phyloP scores from a whole-genome alignment of 2,113 vertebrate species.

The Otolemur garnettii region DNA sequence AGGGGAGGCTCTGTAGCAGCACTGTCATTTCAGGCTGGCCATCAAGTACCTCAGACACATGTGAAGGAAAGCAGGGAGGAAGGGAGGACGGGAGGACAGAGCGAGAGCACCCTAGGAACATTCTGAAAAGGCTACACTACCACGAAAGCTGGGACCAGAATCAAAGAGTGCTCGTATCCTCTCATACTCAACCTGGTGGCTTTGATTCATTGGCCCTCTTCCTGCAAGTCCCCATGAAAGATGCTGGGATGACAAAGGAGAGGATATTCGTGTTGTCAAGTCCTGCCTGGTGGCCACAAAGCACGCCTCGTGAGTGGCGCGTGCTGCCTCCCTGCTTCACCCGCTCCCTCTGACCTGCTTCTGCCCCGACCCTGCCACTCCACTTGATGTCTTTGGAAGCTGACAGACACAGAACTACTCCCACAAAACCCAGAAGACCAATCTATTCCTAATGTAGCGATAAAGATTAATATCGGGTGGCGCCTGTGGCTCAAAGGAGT shows the following conservation, averaged over 20 bases:
- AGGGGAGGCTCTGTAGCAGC: neutral
- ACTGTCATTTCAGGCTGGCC: neutral
- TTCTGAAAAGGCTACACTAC: neutral
- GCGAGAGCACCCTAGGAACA: neutral
- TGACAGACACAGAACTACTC: slow-evolving; percentile 48
- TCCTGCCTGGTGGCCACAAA: neutral
- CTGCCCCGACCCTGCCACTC: neutral
- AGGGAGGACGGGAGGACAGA: too few relatives aligned
- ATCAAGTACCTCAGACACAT: neutral
- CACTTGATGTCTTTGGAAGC: neutral
- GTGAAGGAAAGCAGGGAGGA: neutral
- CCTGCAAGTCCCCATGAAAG: neutral
- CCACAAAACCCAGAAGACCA: slow-evolving; percentile 55
- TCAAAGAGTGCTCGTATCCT: neutral
- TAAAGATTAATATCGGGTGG: neutral
- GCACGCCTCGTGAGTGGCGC: neutral
- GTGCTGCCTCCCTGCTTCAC: rapidly evolving
- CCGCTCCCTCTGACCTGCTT: too few relatives aligned
- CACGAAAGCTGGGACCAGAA: neutral
- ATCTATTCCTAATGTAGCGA: slow-evolving; percentile 12
- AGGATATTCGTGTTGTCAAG: neutral
- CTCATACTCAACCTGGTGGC: neutral
- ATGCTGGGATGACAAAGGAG: neutral
- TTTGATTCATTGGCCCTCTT: neutral
- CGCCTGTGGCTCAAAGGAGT: too few relatives aligned